Conservation (phyloP, 2,797 vertebrate species). For the Labroides dimidiatus region DNA sequence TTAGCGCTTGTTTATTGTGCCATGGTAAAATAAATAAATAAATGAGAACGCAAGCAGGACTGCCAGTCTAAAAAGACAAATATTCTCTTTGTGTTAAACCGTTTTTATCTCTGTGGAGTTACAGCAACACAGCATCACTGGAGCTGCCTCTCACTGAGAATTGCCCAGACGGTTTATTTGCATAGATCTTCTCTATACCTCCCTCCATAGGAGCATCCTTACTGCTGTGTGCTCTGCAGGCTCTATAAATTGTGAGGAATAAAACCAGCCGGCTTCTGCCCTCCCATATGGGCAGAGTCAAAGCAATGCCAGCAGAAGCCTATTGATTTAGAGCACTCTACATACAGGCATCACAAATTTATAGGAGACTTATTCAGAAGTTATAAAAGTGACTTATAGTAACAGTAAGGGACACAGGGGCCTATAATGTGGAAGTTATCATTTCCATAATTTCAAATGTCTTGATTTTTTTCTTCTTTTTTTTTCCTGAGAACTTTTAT, state of each 20-base stretch:
- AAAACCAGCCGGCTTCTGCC: slow-evolving; percentile 54
- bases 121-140: not conserved
- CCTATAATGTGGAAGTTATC: slow-evolving; percentile 73
- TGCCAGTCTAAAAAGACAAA: not conserved
- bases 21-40: not conserved
- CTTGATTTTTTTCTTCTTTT: slow-evolving; percentile 37
- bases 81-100: not conserved
- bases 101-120: not conserved
- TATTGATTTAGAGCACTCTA: slow-evolving; percentile 73
- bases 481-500: slow-evolving; percentile 53
- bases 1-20: not conserved
- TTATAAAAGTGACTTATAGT: slow-evolving; percentile 82
- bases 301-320: slow-evolving; percentile 50
- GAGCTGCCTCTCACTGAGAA: slow-evolving; percentile 26
- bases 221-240: slow-evolving; percentile 59
- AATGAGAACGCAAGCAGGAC: not conserved
- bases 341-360: slow-evolving; percentile 79
- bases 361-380: slow-evolving; percentile 80
- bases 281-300: slow-evolving; percentile 43
- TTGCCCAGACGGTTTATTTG: slow-evolving; percentile 60
- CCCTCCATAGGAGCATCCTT: slow-evolving; percentile 44
- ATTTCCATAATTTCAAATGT: slow-evolving; percentile 77
- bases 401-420: slow-evolving; percentile 72
- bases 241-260: slow-evolving; percentile 66
- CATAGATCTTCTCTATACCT: slow-evolving; percentile 51